Conservation (phyloP, 2,113 vertebrate species). For the Erythrolamprus reginae region DNA sequence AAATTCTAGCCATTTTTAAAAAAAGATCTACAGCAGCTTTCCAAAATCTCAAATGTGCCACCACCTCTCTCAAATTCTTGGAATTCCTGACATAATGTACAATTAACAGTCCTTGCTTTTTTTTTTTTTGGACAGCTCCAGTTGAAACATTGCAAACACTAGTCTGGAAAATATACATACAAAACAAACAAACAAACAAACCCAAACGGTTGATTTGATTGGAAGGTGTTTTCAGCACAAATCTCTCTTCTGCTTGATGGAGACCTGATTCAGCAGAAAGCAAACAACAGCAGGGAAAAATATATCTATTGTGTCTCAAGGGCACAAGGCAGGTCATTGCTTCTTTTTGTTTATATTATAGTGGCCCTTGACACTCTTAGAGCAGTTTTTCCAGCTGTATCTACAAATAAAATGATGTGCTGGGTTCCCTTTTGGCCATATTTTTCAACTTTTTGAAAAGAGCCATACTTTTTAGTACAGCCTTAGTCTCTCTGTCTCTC, state of each 20-base stretch:
- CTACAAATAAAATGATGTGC: conserved; percentile 41
- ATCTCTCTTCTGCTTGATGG: conserved; percentile 35
- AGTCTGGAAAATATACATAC: conserved; percentile 40
- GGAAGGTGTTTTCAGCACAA: neutral
- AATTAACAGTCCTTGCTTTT: neutral
- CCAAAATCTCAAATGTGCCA: neutral
- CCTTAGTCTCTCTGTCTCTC: neutral
- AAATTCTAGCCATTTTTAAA: neutral
- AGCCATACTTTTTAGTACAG: neutral
- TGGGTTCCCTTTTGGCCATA: conserved; percentile 8
- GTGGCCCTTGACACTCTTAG: conserved; percentile 54
- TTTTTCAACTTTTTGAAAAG: conserved; percentile 15
- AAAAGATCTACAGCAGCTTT: neutral
- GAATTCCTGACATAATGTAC: neutral
- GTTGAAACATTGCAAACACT: conserved; percentile 6
- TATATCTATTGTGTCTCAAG: conserved; percentile 64
- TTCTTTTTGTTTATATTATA: conserved; percentile 61
- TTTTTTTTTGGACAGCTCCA: neutral
- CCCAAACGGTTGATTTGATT: conserved; percentile 39
- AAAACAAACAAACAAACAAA: conserved; percentile 17
- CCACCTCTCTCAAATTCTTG: neutral
- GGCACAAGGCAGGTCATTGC: conserved; percentile 38
- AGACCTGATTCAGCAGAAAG: conserved; percentile 61
- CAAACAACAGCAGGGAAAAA: conserved; percentile 26
- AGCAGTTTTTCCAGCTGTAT: conserved; percentile 69